phyloP scores from a whole-genome alignment of 1,140 invertebrate genomes.

The Drosophila equinoxialis region DNA sequence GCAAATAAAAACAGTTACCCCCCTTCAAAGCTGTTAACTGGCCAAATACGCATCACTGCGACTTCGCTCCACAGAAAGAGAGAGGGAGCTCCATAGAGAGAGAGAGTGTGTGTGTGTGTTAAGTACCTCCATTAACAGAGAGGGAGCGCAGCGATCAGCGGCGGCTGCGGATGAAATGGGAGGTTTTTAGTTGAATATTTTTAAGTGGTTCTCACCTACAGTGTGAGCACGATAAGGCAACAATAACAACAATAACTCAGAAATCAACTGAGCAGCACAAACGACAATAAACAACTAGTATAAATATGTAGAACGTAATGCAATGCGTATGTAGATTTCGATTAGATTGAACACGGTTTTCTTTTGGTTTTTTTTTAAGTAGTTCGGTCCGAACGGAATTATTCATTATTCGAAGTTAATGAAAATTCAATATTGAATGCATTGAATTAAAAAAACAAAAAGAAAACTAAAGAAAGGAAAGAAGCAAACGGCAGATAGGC shows the following conservation, averaged over 20 bases:
- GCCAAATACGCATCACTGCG: neutral
- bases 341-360: conserved; percentile 39
- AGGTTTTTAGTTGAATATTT: neutral
- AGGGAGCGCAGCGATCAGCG: conserved; percentile 25
- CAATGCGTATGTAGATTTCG: conserved; percentile 26
- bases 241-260: conserved; percentile 21
- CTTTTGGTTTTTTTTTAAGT: conserved; percentile 5
- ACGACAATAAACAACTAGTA: conserved; percentile 30
- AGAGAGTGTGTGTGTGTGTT: neutral
- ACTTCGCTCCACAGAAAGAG: neutral
- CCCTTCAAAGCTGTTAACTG: neutral
- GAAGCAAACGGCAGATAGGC: neutral
- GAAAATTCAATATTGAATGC: conserved; percentile 3
- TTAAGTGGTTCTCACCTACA: conserved; percentile 8
- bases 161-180: conserved; percentile 1
- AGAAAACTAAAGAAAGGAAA: neutral
- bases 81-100: neutral
- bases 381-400: neutral
- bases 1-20: too few relatives aligned
- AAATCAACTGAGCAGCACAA: conserved; percentile 37
- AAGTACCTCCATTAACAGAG: neutral
- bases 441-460: neutral
- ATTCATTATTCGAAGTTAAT: neutral
- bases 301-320: conserved; percentile 23
- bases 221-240: conserved; percentile 34